These are phyloP conservation scores for Diorhabda sublineata DNA, from an alignment of 1,140 invertebrate species.

Conservation along the genomic window DNA sequence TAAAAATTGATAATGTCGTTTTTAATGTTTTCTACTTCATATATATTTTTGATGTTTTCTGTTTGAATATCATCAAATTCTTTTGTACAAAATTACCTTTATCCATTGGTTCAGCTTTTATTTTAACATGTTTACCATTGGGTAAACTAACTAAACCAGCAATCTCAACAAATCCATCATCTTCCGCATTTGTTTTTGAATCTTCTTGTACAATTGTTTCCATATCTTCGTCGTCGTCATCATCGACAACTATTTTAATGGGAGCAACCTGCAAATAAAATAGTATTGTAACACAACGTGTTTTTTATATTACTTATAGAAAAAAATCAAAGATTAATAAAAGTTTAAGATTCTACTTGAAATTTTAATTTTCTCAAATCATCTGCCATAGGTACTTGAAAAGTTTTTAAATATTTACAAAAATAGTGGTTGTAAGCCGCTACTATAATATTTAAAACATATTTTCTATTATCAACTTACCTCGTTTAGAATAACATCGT, in stretches of 20 bases:
- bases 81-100: slow-evolving; percentile 47
- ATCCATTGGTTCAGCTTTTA: slow-evolving; percentile 59
- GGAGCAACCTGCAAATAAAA: slow-evolving; percentile 17
- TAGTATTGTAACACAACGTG: no score
- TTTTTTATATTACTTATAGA: no score
- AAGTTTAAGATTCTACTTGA: no score
- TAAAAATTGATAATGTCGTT: no score
- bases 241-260: slow-evolving; percentile 49
- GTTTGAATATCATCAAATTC: no score
- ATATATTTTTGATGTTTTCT: no score
- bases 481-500: slow-evolving; percentile 57
- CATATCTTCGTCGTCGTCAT: slow-evolving; percentile 47
- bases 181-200: slow-evolving; percentile 1
- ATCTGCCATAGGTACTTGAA: no score
- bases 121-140: slow-evolving; percentile 47
- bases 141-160: slow-evolving; percentile 39
- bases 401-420: not conserved
- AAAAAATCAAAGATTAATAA: no score
- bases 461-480: slow-evolving; percentile 1
- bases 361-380: no score
- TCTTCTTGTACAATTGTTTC: slow-evolving; percentile 12
- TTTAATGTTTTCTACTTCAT: no score
- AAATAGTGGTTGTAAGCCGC: no score
- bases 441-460: no score
- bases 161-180: slow-evolving; percentile 49